Percentiles rank a stretch among this genome's conserved stretches.
These are phyloP conservation scores for Cuculus canorus DNA, from an alignment of 2,797 vertebrate species.

Conservation along the genomic window DNA sequence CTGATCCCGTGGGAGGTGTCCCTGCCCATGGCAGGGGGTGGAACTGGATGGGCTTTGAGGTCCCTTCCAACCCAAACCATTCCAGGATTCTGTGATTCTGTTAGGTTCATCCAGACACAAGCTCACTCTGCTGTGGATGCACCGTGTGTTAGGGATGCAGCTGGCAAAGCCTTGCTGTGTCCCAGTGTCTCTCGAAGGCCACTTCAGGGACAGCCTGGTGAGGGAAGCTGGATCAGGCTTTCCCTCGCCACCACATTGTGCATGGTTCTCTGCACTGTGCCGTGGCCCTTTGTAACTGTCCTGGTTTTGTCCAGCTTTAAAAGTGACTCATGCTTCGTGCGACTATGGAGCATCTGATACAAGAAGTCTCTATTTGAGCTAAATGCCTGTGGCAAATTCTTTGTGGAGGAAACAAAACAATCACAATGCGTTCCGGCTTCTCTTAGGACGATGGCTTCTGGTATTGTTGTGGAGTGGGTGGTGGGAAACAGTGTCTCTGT, in stretches of 20 bases:
- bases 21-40: too few species aligned
- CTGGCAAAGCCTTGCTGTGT: not conserved
- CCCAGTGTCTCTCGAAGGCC: not conserved
- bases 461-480: accelerated
- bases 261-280: not conserved
- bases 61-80: too few species aligned
- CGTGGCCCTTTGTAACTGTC: not conserved
- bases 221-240: not conserved
- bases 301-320: not conserved
- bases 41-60: too few species aligned
- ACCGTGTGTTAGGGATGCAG: not conserved
- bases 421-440: not conserved
- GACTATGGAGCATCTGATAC: not conserved
- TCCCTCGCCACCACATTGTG: not conserved
- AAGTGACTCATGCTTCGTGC: not conserved
- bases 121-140: not conserved
- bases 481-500: not conserved
- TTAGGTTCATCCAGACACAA: not conserved
- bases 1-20: too few species aligned
- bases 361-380: not conserved
- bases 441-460: not conserved
- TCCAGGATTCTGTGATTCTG: too few species aligned
- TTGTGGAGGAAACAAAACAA: not conserved
- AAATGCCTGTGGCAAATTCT: not conserved
- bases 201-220: not conserved